Base-by-base conservation (phyloP, 1,140 invertebrate species). In the Leptopilina boulardi region DNA sequence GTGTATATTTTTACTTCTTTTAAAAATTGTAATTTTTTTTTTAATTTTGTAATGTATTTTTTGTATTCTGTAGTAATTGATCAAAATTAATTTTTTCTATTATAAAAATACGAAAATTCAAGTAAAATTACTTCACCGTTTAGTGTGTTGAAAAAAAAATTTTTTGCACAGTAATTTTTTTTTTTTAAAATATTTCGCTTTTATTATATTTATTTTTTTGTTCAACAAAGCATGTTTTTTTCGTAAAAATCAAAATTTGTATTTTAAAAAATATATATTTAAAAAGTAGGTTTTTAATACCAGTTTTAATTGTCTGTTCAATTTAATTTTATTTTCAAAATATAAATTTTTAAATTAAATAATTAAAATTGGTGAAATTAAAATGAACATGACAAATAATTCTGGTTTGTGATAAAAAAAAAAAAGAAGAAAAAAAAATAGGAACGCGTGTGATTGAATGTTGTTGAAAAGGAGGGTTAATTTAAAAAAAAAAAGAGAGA, bases 351-450 rank as follows among this genome's bases (percentile, higher is more conserved):
- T 18, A 44, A n/a, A n/a, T 51, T 3, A 51, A 4, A 18, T 4
- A 8, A n/a, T n/a, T n/a, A 51, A 51, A 1, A 15, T n/a, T n/a
- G 3, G 34, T 18, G 15, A 51, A n/a, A 51, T 18, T 51, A 51
- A 51, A 51, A 51, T 51, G n/a, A 6, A 51, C 15, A 51, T 18
- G 15, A 18, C 42, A 44, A n/a, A 10, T 4, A 56, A 56, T 21
- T 23, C 9, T 26, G 21, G 54, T 21, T 54, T 38, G 9, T 44
- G 15, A 44, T 44, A 2, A 9, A 5, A 44, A 47, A 77, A 75
- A 76, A 74, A 77, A 80, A 51, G 77, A 76, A 71, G 47, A 59
- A 72, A 23, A 71, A 19, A 59, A 34, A 72, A 42, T 72, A 54
- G 23, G 73, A 44, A 34, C n/a, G 51, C 42, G 76, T 70, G 72